These are phyloP conservation scores for Beaufortia kweichowensis DNA, from an alignment of 2,113 vertebrate genomes.

Conservation along the genomic window DNA sequence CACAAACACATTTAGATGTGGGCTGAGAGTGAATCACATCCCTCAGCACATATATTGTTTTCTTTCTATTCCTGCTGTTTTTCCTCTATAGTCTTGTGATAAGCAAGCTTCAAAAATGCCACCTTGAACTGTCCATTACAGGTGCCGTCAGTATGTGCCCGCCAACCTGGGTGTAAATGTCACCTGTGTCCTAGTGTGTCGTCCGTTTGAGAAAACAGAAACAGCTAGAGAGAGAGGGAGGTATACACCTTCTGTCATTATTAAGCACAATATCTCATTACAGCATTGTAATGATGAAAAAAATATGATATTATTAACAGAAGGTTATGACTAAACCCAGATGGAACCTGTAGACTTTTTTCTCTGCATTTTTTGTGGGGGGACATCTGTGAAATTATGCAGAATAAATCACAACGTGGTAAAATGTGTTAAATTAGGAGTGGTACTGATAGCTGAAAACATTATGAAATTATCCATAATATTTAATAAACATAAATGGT, in stretches of 20 bases:
- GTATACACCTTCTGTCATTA: constrained; percentile 5
- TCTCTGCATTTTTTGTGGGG: no score
- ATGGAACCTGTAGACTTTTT: no score
- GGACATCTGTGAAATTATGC: no score
- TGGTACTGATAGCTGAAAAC: no score
- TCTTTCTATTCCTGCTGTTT: background rate
- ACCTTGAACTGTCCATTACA: constrained; percentile 47
- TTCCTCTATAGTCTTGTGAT: background rate
- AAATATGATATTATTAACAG: background rate
- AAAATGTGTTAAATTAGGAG: no score
- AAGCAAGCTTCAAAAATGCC: constrained; percentile 30
- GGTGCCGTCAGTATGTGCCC: constrained; percentile 3
- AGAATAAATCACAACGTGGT: no score
- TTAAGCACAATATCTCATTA: constrained; percentile 1
- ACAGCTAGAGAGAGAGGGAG: background rate
- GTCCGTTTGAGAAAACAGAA: background rate
- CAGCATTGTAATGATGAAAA: background rate
- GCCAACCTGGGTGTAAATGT: constrained; percentile 30
- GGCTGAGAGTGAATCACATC: background rate
- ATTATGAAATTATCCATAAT: no score
- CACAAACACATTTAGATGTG: background rate
- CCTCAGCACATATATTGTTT: background rate
- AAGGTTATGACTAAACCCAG: no score
- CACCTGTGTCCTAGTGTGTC: constrained; percentile 9
- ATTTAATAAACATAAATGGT: no score